Conservation (phyloP, 2,797 vertebrate species). For the Carapus acus region DNA sequence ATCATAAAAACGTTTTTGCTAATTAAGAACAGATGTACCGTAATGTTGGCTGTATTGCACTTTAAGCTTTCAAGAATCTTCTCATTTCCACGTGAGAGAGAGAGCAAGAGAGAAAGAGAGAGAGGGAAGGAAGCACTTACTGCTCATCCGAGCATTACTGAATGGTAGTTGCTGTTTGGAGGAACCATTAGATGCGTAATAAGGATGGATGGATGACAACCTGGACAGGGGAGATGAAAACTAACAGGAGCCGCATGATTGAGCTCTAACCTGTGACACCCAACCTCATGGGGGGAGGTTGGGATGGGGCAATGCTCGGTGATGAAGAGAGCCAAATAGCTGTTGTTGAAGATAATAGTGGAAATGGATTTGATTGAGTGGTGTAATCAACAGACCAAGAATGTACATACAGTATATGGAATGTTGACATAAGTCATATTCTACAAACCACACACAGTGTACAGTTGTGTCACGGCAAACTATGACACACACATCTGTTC, state of each 20-base stretch:
- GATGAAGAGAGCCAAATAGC: slow-evolving; percentile 39
- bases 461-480: too few relatives aligned
- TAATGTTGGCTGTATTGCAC: too few relatives aligned
- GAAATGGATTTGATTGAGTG: background rate
- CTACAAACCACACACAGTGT: too few relatives aligned
- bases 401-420: too few relatives aligned
- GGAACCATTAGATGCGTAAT: slow-evolving; percentile 69
- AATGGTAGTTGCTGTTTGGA: slow-evolving; percentile 66
- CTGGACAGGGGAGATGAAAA: slow-evolving; percentile 39
- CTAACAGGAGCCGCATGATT: slow-evolving; percentile 44
- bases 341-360: slow-evolving; percentile 32
- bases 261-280: slow-evolving; percentile 53
- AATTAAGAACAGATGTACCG: too few relatives aligned
- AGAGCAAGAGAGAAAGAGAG: background rate
- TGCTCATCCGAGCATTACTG: slow-evolving; percentile 68
- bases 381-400: too few relatives aligned
- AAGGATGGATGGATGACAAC: slow-evolving; percentile 61
- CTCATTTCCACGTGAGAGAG: slow-evolving; percentile 3
- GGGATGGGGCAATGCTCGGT: too few relatives aligned
- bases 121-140: slow-evolving; percentile 21
- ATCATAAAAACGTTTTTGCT: too few relatives aligned
- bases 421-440: too few relatives aligned
- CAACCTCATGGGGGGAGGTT: slow-evolving; percentile 13
- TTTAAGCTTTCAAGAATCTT: too few relatives aligned
- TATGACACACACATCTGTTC: too few relatives aligned